Percentiles rank a stretch among this genome's conserved stretches.
Evolutionary conservation across 2,888 invertebrate genomes (phyloP).

Genomic region (Caradrina kadenii): DNA sequence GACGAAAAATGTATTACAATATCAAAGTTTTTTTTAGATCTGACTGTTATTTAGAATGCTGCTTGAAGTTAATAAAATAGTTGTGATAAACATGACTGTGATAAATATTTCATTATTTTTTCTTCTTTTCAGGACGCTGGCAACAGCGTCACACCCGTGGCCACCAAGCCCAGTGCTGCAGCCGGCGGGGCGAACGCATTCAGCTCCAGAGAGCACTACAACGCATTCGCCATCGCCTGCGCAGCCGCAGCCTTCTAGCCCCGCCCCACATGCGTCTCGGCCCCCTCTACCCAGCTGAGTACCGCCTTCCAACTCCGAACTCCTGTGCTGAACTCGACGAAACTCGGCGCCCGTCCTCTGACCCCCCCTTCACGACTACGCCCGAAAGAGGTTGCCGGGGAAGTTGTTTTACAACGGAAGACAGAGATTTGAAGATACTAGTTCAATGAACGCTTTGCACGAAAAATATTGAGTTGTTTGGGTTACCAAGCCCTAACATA

Average conservation of each 20-base stretch:
- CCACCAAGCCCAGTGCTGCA: slow-evolving; percentile 95
- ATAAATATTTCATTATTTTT: not conserved
- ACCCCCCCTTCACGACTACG: slow-evolving; percentile 81
- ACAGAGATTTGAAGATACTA: slow-evolving; percentile 67
- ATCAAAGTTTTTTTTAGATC: too few species aligned
- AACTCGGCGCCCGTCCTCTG: slow-evolving; percentile 89
- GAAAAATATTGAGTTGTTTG: slow-evolving; percentile 58
- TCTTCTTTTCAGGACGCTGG: slow-evolving; percentile 88
- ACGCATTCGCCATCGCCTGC: slow-evolving; percentile 85
- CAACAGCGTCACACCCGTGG: slow-evolving; percentile 93
- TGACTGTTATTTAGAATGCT: too few species aligned
- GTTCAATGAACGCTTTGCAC: slow-evolving; percentile 64
- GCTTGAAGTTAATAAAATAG: too few species aligned
- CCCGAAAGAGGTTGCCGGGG: slow-evolving; percentile 80
- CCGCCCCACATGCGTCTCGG: slow-evolving; percentile 79
- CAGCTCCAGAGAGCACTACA: slow-evolving; percentile 92
- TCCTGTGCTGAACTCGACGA: slow-evolving; percentile 90
- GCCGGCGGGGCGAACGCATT: slow-evolving; percentile 93
- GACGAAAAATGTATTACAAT: too few species aligned
- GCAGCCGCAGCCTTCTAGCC: slow-evolving; percentile 87
- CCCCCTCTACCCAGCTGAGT: slow-evolving; percentile 90
- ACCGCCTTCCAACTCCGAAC: slow-evolving; percentile 91
- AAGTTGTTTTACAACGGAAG: slow-evolving; percentile 80
- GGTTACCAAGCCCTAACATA: slow-evolving; percentile 23
- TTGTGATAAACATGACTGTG: too few species aligned